Evolutionary conservation across 1,140 invertebrate genomes (phyloP).

Genomic region (Cotesia typhae): DNA sequence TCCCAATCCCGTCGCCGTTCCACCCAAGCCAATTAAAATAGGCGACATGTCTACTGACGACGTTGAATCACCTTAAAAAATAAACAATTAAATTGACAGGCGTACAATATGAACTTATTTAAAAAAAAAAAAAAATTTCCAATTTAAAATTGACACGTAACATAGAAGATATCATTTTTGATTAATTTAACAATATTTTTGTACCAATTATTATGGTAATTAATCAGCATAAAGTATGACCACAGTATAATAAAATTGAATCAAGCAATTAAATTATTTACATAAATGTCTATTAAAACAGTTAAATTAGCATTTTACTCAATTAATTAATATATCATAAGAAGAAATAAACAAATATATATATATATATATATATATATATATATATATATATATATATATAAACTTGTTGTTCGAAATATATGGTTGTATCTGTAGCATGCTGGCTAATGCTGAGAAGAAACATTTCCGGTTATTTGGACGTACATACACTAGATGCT

Average conservation of each 20-base stretch:
- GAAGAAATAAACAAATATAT: not conserved
- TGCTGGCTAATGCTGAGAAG: not conserved
- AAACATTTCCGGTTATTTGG: constrained; percentile 31
- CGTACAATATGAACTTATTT: too few relatives aligned
- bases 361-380: not conserved
- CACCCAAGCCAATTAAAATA: constrained; percentile 77
- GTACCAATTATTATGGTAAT: too few relatives aligned
- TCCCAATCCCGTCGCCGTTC: constrained; percentile 77
- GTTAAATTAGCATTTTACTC: too few relatives aligned
- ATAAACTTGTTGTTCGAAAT: not conserved
- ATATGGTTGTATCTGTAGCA: not conserved
- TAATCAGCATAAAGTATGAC: not conserved
- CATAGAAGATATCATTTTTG: too few relatives aligned
- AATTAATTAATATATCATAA: too few relatives aligned
- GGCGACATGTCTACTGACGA: constrained; percentile 67
- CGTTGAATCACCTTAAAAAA: constrained; percentile 50
- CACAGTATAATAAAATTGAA: not conserved
- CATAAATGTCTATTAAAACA: too few relatives aligned
- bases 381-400: too few relatives aligned
- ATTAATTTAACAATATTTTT: constrained; percentile 2
- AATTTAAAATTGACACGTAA: too few relatives aligned
- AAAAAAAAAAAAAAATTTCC: too few relatives aligned
- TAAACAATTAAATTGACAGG: not conserved
- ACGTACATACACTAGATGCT: not conserved
- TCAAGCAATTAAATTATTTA: not conserved